Percentiles rank a stretch among this genome's conserved stretches.
Conservation (phyloP, 1,140 invertebrate species). For the Campodea augens region DNA sequence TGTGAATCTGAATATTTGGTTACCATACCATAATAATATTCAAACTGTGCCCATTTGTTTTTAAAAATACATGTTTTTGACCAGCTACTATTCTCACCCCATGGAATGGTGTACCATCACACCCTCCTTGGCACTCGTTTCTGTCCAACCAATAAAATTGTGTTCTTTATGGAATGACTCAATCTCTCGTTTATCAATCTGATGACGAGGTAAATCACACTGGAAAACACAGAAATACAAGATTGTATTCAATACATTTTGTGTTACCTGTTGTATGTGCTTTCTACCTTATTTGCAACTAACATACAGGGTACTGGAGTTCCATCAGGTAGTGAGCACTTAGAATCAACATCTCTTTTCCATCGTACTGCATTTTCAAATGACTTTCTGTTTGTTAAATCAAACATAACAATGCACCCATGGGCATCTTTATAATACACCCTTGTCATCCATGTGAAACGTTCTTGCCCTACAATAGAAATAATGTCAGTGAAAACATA, state of each 20-base stretch:
- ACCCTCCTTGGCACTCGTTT: slow-evolving; percentile 37
- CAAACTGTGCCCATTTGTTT: no score
- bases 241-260: not conserved
- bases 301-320: slow-evolving; percentile 33
- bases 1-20: no score
- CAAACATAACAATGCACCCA: slow-evolving; percentile 40
- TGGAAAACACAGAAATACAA: slow-evolving; percentile 17
- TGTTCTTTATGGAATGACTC: slow-evolving; percentile 35
- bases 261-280: not conserved
- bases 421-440: slow-evolving; percentile 42
- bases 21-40: no score
- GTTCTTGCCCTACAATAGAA: slow-evolving; percentile 30
- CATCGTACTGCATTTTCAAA: slow-evolving; percentile 35
- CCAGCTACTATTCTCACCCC: no score
- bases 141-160: slow-evolving; percentile 39
- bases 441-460: slow-evolving; percentile 40
- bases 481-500: slow-evolving; percentile 1
- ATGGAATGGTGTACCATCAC: slow-evolving; percentile 39
- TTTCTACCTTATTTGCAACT: slow-evolving; percentile 35
- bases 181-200: slow-evolving; percentile 35
- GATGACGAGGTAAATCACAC: slow-evolving; percentile 31
- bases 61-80: no score
- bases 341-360: slow-evolving; percentile 39
- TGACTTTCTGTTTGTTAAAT: slow-evolving; percentile 33
- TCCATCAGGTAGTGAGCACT: slow-evolving; percentile 33